Conservation (phyloP, 2,888 invertebrate genomes). For the Campoplex capitator region DNA sequence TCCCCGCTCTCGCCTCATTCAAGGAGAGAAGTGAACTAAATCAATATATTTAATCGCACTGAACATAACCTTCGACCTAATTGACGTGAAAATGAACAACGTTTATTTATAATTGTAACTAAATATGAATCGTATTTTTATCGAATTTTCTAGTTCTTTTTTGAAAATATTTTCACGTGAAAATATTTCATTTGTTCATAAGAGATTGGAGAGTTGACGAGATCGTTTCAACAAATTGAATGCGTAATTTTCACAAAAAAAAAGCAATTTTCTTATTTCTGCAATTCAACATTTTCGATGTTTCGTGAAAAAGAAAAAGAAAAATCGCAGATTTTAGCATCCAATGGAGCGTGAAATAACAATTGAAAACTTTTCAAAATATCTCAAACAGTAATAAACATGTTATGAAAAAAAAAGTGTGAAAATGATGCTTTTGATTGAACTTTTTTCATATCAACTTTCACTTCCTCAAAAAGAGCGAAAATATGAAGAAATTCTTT, state of each 20-base stretch:
- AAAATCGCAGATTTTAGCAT: neutral
- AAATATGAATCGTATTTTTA: neutral
- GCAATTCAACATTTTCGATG: neutral
- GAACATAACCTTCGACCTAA: neutral
- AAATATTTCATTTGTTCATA: neutral
- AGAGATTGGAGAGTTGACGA: too few species aligned
- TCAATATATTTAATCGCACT: neutral
- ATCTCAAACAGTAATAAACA: neutral
- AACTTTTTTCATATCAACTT: slow-evolving; percentile 11
- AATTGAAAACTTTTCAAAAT: neutral
- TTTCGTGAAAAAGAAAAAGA: neutral
- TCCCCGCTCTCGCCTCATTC: neutral
- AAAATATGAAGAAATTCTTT: slow-evolving; percentile 21
- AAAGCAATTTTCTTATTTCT: neutral
- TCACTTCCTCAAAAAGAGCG: slow-evolving; percentile 4
- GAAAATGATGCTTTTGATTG: slow-evolving; percentile 11
- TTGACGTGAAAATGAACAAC: neutral
- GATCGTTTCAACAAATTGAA: neutral
- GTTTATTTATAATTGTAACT: neutral
- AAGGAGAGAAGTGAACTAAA: neutral
- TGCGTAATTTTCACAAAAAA: neutral
- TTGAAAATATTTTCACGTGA: neutral
- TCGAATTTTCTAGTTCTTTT: neutral
- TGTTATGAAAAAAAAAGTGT: neutral
- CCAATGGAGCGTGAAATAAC: neutral